Conservation (phyloP, 1,140 invertebrate species). For the Idris sp. region DNA sequence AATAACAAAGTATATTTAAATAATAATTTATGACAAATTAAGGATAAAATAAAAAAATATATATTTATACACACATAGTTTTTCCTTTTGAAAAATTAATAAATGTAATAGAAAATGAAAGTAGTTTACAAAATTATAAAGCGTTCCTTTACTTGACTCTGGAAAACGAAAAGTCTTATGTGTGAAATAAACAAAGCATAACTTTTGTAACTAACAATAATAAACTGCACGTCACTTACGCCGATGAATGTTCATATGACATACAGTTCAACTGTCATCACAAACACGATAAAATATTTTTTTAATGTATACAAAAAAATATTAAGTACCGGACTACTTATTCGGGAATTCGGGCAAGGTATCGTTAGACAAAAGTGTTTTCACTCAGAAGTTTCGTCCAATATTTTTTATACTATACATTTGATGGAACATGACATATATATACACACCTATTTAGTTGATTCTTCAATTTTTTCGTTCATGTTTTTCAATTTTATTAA, state of each 20-base stretch:
- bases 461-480: slow-evolving; percentile 11
- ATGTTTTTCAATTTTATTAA: slow-evolving; percentile 9
- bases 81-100: too few relatives aligned
- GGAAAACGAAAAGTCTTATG: too few relatives aligned
- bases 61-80: too few relatives aligned
- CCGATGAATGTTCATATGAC: slow-evolving; percentile 40
- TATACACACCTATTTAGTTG: slow-evolving; percentile 1
- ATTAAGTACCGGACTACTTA: slow-evolving; percentile 28
- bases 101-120: too few relatives aligned
- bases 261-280: slow-evolving; percentile 40
- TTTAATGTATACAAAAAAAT: slow-evolving; percentile 47
- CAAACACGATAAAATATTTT: slow-evolving; percentile 47
- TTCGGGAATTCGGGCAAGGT: not conserved
- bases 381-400: slow-evolving; percentile 9
- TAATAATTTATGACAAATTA: too few relatives aligned
- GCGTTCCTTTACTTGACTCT: too few relatives aligned
- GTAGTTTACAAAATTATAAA: too few relatives aligned
- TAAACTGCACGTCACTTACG: slow-evolving; percentile 19
- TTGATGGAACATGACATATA: not conserved
- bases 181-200: too few relatives aligned
- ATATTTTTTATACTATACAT: slow-evolving; percentile 31
- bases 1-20: too few relatives aligned
- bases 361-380: not conserved
- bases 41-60: too few relatives aligned
- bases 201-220: slow-evolving; percentile 35